Conservation (phyloP, 2,797 vertebrate genomes). For the Sebastes cheni region DNA sequence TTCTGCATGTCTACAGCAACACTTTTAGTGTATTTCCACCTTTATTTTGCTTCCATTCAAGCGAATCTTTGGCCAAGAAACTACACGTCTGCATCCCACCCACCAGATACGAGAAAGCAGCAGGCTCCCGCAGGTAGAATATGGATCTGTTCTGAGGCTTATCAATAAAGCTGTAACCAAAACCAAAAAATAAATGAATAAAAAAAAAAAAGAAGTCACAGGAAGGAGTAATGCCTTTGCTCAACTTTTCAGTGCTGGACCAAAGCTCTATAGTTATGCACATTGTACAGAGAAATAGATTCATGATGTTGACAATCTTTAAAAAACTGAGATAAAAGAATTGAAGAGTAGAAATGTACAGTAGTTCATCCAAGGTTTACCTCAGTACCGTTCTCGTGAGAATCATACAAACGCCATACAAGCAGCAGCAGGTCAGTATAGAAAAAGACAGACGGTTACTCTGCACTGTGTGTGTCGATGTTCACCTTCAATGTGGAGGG, state of each 20-base stretch:
- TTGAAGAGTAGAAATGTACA: conserved; percentile 81
- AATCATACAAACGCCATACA: conserved; percentile 68
- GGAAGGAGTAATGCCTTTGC: conserved; percentile 86
- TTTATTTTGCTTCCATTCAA: conserved; percentile 15
- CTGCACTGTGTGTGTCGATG: conserved; percentile 76
- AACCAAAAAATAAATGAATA: conserved; percentile 76
- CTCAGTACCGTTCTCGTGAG: conserved; percentile 90
- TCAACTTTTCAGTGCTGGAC: conserved; percentile 96
- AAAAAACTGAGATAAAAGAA: conserved; percentile 87
- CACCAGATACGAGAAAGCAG: conserved; percentile 34
- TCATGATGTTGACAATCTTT: conserved; percentile 98
- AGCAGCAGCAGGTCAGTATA: conserved; percentile 61
- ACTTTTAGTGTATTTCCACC: background rate
- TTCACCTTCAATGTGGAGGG: conserved; percentile 70
- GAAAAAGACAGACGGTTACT: conserved; percentile 60
- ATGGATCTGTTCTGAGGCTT: conserved; percentile 85
- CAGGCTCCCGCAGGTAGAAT: conserved; percentile 43
- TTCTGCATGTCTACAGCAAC: background rate
- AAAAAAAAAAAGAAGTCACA: conserved; percentile 81
- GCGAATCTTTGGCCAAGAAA: conserved; percentile 41
- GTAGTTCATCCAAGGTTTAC: conserved; percentile 89
- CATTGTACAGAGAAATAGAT: conserved; percentile 98
- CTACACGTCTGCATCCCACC: conserved; percentile 32
- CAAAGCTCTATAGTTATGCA: conserved; percentile 99
- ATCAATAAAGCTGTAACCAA: conserved; percentile 95